Base-by-base conservation (phyloP, 2,797 vertebrate species). In the Arremon brunneinucha region DNA sequence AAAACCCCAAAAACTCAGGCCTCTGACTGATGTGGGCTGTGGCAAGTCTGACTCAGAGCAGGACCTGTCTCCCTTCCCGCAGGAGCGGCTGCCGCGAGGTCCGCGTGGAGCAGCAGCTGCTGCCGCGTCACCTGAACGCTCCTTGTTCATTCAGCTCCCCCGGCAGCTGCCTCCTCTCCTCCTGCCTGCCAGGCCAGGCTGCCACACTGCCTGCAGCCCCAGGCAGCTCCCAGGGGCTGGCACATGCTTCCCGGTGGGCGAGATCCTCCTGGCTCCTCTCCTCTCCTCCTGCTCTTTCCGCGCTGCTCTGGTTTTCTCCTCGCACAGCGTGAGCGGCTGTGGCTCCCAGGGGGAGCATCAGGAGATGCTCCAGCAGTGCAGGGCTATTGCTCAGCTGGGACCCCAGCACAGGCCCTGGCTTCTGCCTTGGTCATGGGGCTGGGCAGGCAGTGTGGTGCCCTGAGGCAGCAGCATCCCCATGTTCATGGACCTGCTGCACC, bases 11-110 rank as follows among this genome's bases (percentile, higher is more conserved):
- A 90, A 69, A 4, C 23, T 52, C 59, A 71, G 26, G 67, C 52
- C 55, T 79, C 67, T 6, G 17, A 86, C 35, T 90, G 70, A 90
- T 84, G 90, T 77, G 90, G 88, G 67, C 30, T 79, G 92, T 93
- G 90, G 92, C 21, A 4, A 83, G 87, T 9, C 44, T 96, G 94
- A 89, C 47, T 95, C 80, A 76, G 59, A 90, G 86, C 63, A 87
- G 94, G 86, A 87, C 56, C 37, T 35, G 80, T 46, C 53, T 88
- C 59, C 93, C 67, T 74, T 72, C 88, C 86, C n/a, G 3, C 77
- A 63, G 83, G 47, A 92, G 70, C 12, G 0, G 89, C 69, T 88
- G 65, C 72, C 2, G 65, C 41, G 46, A 83, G n/a, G 63, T 89
- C 92, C 47, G 15, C 2, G 3, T 0, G 2, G 77, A 81, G 75